Conservation (phyloP, 2,888 invertebrate species). For the Cataglyphis rosenhaueri region DNA sequence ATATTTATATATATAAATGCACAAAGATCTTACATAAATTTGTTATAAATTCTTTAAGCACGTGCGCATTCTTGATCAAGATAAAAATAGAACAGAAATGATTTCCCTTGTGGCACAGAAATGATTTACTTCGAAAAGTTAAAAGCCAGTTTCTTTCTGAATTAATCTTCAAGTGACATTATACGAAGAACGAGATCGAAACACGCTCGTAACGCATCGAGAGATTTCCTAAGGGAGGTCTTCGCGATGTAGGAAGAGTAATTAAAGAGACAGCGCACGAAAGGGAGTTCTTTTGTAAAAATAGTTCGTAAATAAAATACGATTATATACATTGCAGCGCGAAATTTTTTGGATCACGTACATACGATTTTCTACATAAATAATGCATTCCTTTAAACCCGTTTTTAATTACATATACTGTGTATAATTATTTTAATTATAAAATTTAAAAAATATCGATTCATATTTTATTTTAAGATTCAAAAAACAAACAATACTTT, state of each 20-base stretch:
- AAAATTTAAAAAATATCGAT: background rate
- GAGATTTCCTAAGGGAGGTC: slow-evolving; percentile 35
- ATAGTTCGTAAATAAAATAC: slow-evolving; percentile 47
- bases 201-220: background rate
- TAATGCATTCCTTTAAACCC: background rate
- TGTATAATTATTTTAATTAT: background rate
- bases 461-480: background rate
- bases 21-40: background rate
- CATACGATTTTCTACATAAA: background rate
- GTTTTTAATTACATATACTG: background rate
- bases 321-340: background rate
- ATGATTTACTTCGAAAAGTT: background rate
- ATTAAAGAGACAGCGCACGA: slow-evolving; percentile 44
- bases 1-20: background rate
- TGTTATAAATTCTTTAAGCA: background rate
- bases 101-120: background rate
- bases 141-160: background rate
- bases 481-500: background rate
- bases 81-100: background rate
- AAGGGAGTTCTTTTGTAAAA: slow-evolving; percentile 33
- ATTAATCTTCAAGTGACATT: slow-evolving; percentile 14
- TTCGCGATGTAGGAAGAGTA: slow-evolving; percentile 6
- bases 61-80: background rate
- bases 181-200: background rate
- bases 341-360: slow-evolving; percentile 8